Evolutionary conservation across 2,888 invertebrate species (phyloP).

Genomic region (Hypolimnas misippus): DNA sequence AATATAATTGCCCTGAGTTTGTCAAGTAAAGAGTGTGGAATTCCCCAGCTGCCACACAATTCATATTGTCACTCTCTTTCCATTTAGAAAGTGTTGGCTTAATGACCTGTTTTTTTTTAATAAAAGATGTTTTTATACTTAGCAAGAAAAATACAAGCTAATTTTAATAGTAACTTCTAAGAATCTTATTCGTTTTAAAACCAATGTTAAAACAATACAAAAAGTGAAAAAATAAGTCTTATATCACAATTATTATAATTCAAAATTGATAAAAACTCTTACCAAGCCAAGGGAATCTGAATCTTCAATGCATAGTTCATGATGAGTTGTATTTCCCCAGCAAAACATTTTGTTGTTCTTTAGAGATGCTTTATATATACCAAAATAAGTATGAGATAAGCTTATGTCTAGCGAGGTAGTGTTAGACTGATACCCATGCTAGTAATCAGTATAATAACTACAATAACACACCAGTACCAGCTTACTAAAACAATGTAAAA

Average conservation of each 20-base stretch:
- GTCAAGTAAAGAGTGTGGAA: conserved; percentile 92
- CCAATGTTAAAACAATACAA: too few relatives aligned
- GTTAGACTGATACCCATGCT: not conserved
- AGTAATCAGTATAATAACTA: not conserved
- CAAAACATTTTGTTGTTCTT: conserved; percentile 71
- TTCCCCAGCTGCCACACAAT: conserved; percentile 89
- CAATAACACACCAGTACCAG: not conserved
- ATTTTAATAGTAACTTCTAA: too few relatives aligned
- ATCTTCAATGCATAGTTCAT: conserved; percentile 75
- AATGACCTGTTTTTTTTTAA: conserved; percentile 51
- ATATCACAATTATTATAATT: too few relatives aligned
- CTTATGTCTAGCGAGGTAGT: not conserved
- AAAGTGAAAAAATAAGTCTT: too few relatives aligned
- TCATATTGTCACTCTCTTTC: conserved; percentile 82
- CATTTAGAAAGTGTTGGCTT: conserved; percentile 86
- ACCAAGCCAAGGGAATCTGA: conserved; percentile 70
- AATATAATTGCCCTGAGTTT: conserved; percentile 90
- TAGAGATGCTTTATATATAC: conserved; percentile 39
- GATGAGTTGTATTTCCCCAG: conserved; percentile 81
- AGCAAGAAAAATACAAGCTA: too few relatives aligned
- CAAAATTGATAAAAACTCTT: conserved; percentile 41
- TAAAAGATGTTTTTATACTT: not conserved
- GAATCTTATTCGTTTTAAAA: too few relatives aligned
- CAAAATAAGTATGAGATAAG: not conserved
- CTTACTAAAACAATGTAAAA: not conserved